Evolutionary conservation across 2,888 invertebrate genomes (phyloP).

Genomic region (Volucella inflata): DNA sequence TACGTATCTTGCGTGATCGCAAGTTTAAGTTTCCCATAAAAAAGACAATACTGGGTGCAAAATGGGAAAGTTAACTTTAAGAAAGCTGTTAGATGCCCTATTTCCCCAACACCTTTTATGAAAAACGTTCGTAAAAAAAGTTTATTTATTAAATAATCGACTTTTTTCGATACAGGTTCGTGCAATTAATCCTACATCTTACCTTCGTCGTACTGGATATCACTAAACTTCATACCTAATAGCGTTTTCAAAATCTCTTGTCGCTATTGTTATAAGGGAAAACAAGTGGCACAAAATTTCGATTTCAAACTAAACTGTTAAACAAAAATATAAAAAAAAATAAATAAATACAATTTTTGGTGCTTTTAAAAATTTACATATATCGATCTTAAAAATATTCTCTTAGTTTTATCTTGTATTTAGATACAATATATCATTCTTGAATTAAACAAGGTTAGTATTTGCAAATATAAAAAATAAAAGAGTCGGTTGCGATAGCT

Average conservation of each 20-base stretch:
- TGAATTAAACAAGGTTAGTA: constrained; percentile 6
- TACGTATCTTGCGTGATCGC: too few species aligned
- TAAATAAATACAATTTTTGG: constrained; percentile 17
- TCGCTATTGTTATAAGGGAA: constrained; percentile 7
- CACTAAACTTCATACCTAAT: constrained; percentile 13
- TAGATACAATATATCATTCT: background rate
- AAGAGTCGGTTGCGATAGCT: constrained; percentile 21
- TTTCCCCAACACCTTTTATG: too few species aligned
- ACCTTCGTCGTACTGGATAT: constrained; percentile 31
- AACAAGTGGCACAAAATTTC: constrained; percentile 29
- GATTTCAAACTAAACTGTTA: constrained; percentile 30
- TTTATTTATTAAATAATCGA: too few species aligned
- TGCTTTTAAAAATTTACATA: background rate
- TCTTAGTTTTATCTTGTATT: too few species aligned
- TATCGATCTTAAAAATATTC: background rate
- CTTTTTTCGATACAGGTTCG: background rate
- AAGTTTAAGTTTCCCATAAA: too few species aligned
- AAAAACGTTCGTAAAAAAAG: too few species aligned
- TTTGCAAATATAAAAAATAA: constrained; percentile 9
- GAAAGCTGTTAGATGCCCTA: too few species aligned
- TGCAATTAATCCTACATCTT: constrained; percentile 55
- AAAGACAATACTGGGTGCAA: too few species aligned
- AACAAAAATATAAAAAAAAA: constrained; percentile 35
- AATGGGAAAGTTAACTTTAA: too few species aligned
- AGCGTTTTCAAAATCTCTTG: background rate